Percentiles rank a stretch among this genome's conserved stretches.
These are phyloP conservation scores for Carpatolechia fugitivella DNA, from an alignment of 2,888 invertebrate genomes.

Conservation along the genomic window DNA sequence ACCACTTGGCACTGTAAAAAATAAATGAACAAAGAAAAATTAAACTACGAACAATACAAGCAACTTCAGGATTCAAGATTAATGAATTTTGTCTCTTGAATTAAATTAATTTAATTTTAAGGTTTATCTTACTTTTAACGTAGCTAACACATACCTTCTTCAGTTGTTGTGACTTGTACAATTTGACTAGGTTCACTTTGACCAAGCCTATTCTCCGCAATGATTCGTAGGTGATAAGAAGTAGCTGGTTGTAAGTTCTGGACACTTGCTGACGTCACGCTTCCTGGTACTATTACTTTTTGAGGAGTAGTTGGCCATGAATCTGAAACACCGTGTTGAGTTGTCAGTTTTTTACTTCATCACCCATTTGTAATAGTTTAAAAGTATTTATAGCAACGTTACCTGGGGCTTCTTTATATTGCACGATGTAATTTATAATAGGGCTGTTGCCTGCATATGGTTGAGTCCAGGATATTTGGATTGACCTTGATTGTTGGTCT, in stretches of 20 bases:
- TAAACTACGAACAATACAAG: no score
- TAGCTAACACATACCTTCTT: slow-evolving; percentile 79
- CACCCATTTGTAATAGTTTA: background rate
- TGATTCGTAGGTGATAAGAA: slow-evolving; percentile 91
- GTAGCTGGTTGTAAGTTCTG: slow-evolving; percentile 91
- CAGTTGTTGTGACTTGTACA: slow-evolving; percentile 90
- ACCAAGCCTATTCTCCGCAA: slow-evolving; percentile 94
- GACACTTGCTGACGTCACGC: slow-evolving; percentile 89
- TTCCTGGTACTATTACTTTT: slow-evolving; percentile 89
- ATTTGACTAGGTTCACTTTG: slow-evolving; percentile 92
- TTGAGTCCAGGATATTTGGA: slow-evolving; percentile 93
- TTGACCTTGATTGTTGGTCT: slow-evolving; percentile 90
- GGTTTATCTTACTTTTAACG: no score
- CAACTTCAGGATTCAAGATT: no score
- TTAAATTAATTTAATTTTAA: no score
- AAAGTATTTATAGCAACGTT: background rate
- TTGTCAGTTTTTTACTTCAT: background rate
- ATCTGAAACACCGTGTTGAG: slow-evolving; percentile 68
- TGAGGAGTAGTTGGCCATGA: slow-evolving; percentile 90
- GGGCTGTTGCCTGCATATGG: slow-evolving; percentile 94
- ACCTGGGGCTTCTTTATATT: slow-evolving; percentile 92
- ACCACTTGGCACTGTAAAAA: slow-evolving; percentile 84
- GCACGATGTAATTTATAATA: slow-evolving; percentile 92
- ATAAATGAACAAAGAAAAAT: no score
- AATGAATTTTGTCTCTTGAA: background rate